Base-by-base conservation (phyloP, 2,888 invertebrate genomes). In the Ephialtes manifestator region DNA sequence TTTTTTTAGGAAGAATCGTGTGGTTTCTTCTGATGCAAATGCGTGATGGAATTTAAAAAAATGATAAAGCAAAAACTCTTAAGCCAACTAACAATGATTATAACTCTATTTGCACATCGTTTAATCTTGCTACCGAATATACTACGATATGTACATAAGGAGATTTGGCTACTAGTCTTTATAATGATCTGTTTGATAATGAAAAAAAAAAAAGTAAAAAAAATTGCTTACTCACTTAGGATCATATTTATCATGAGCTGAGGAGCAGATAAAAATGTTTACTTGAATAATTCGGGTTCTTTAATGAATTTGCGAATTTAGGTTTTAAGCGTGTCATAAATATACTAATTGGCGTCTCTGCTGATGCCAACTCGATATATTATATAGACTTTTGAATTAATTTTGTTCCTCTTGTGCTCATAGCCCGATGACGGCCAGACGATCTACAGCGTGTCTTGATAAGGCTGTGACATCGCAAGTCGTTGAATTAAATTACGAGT, bases 81-180 rank as follows among this genome's bases (percentile, higher is more conserved):
- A n/a, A 65, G 39, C 8, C 20, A 68, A 67, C 46, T n/a, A 67
- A 24, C 46, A 31, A 28, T 48, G 8, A 68, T 5, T 67, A 15
- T 46, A 46, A 51, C 8, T 51, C 68, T 68, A 28, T 68, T 68
- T 68, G 68, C 46, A 48, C 28, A 28, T 68, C 68, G 15, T 68
- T 68, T 68, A 68, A 68, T 31, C 46, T 46, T 15, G 15, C 24
- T 28, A 15, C 48, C 28, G 46, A 28, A 24, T 48, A 28, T 28
- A 68, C 48, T 28, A 28, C 58, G 24, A 13, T 58, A 58, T 58
- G 58, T 24, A 13, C 28, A 58, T 13, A 58, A 58, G n/a, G 15
- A 48, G 48, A 68, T 24, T 68, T 28, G 20, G 67, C 67, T 48
- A 24, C 13, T 11, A 43, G n/a, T 15, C 18, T 4, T 18, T 18